Conservation (phyloP, 2,888 invertebrate genomes). For the Portevinia maculata region DNA sequence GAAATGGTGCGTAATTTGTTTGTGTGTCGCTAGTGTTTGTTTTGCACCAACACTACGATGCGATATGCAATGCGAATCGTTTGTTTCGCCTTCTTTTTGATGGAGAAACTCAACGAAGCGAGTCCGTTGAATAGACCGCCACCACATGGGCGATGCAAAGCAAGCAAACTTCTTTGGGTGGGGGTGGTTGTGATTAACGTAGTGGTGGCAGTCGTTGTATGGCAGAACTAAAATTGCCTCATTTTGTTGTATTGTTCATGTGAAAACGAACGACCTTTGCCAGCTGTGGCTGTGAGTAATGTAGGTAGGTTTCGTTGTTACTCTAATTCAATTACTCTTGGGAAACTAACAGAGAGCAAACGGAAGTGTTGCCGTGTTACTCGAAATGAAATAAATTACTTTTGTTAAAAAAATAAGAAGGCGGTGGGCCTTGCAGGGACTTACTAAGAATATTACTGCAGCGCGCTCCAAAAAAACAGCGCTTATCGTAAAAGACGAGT, state of each 20-base stretch:
- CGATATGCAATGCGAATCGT: slow-evolving; percentile 44
- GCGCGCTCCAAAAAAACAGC: too few relatives aligned
- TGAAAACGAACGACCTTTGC: slow-evolving; percentile 65
- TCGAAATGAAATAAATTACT: too few relatives aligned
- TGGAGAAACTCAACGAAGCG: slow-evolving; percentile 60
- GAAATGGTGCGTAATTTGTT: slow-evolving; percentile 26
- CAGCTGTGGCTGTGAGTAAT: slow-evolving; percentile 21
- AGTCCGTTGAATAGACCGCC: slow-evolving; percentile 39
- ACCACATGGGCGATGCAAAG: slow-evolving; percentile 50
- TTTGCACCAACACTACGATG: slow-evolving; percentile 29
- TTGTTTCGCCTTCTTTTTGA: slow-evolving; percentile 47
- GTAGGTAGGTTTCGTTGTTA: slow-evolving; percentile 45
- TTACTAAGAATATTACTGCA: too few relatives aligned
- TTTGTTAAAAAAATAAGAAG: too few relatives aligned
- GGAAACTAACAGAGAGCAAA: slow-evolving; percentile 4
- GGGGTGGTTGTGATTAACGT: slow-evolving; percentile 49
- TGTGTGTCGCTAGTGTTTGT: slow-evolving; percentile 67
- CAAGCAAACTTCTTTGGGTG: slow-evolving; percentile 45
- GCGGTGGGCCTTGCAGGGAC: too few relatives aligned
- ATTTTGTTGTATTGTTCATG: slow-evolving; percentile 50
- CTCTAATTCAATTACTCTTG: slow-evolving; percentile 68
- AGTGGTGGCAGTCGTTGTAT: slow-evolving; percentile 24
- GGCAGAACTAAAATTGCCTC: slow-evolving; percentile 25
- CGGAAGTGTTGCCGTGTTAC: slow-evolving; percentile 40
- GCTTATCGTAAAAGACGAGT: too few relatives aligned